phyloP scores from a whole-genome alignment of 2,888 invertebrate genomes.

The Apodemia mormo region DNA sequence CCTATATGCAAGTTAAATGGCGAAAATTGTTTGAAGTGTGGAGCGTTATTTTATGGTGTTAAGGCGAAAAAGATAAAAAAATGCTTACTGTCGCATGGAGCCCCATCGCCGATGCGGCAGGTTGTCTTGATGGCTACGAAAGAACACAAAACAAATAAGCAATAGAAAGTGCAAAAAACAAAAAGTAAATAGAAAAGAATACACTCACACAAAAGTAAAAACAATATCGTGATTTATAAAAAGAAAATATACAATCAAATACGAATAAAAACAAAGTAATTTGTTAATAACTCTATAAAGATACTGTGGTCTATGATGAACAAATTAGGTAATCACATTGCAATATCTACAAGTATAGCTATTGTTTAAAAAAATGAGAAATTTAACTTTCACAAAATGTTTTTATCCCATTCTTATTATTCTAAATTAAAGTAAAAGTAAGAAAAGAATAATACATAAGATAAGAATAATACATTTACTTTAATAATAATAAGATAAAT shows the following conservation, averaged over 20 bases:
- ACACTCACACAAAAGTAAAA: slow-evolving; percentile 25
- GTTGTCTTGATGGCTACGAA: slow-evolving; percentile 78
- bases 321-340: neutral
- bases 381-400: too few species aligned
- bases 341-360: neutral
- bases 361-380: too few species aligned
- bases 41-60: neutral
- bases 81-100: slow-evolving; percentile 80
- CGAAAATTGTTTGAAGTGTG: too few species aligned
- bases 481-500: too few species aligned
- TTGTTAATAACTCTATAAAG: neutral
- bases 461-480: too few species aligned
- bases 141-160: slow-evolving; percentile 59
- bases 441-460: too few species aligned
- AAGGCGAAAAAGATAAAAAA: slow-evolving; percentile 40
- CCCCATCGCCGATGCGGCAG: slow-evolving; percentile 79
- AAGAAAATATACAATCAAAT: neutral
- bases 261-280: slow-evolving; percentile 35
- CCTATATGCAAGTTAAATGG: too few species aligned
- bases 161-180: slow-evolving; percentile 44
- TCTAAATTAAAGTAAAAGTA: too few species aligned
- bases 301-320: neutral
- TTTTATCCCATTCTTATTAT: too few species aligned
- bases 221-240: slow-evolving; percentile 29
- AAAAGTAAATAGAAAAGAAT: slow-evolving; percentile 44